Base-by-base conservation (phyloP, 1,140 invertebrate species). In the Berghia stephanieae region DNA sequence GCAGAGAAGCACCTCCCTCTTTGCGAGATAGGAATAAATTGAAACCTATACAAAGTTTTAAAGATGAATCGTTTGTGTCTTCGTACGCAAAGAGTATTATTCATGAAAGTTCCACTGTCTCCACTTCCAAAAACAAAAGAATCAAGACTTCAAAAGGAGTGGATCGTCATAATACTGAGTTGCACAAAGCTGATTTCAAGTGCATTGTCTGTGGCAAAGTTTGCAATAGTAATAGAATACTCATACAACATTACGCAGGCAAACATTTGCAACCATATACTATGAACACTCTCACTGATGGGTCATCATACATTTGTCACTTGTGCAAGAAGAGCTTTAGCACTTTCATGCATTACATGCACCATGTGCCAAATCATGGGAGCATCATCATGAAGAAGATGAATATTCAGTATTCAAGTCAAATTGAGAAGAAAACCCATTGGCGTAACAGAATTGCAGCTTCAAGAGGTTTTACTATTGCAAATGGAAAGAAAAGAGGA, bases 231-330 rank as follows among this genome's bases (percentile, higher is more conserved):
- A 60, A 71, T 21, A 40, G 60, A 27, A 68, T 76, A 24, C 38
- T 78, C 21, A 34, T 80, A 21, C 73, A 78, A 69, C 79, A 80
- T 49, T 75, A 73, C 49, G 79, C 77, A 66, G 70, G 77, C 24
- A 78, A 60, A 34, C 79, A 80, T 24, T 24, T 80, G 21, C 49
- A 80, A 31, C 72, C 73, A 24, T 78, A 80, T 60, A 80, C 79
- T 4, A 27, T 76, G 31, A 66, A 76, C n/a, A 78, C 36, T 10
- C 21, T 66, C 4, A 36, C 71, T 4, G 74, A 80, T 27, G 57
- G 52, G 3, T 66, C 77, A 13, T 78, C 60, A 0, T 80, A 72
- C 34, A 52, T 77, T 46, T 80, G 79, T 43, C 79, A 80, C 40
- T n/a, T 80, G 31, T 80, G 79, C 43, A 72, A 80, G 55, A 75